Evolutionary conservation across 2,113 vertebrate species (phyloP).

Genomic region (Columba janthina): DNA sequence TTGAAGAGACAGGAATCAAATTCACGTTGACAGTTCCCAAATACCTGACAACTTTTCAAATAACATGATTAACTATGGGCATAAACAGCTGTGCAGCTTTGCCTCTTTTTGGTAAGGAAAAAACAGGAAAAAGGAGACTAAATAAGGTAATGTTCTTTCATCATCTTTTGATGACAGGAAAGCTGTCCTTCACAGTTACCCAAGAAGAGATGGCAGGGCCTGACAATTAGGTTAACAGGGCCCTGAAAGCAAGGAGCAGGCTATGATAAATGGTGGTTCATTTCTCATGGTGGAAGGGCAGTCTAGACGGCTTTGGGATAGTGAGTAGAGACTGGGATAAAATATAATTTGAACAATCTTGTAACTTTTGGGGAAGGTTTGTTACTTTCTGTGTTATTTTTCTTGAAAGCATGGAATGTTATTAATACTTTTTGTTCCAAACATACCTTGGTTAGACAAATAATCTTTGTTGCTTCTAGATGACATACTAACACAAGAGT

Average conservation of each 20-base stretch:
- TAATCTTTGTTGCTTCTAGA: background rate
- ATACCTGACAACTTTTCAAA: background rate
- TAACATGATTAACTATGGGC: background rate
- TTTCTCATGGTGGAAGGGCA: conserved; percentile 10
- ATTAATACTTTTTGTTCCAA: background rate
- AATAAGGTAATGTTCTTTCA: background rate
- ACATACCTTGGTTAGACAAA: background rate
- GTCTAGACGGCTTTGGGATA: background rate
- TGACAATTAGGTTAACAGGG: conserved; percentile 23
- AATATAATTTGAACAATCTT: background rate
- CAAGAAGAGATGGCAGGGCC: conserved; percentile 38
- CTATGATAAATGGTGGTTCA: conserved; percentile 27
- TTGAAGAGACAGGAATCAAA: background rate
- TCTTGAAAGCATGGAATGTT: background rate
- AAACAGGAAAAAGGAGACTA: background rate
- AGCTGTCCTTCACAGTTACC: conserved; percentile 32
- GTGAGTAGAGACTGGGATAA: background rate
- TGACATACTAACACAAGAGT: background rate
- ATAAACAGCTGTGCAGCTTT: background rate
- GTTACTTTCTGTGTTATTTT: background rate
- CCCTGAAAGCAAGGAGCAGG: background rate
- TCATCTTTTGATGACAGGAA: background rate
- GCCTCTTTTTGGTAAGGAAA: background rate
- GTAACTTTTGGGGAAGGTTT: background rate
- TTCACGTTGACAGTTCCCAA: background rate